Evolutionary conservation across 2,113 vertebrate genomes (phyloP), one percentile per base, ranked within the genome.

Genomic region (Pantherophis guttatus): DNA sequence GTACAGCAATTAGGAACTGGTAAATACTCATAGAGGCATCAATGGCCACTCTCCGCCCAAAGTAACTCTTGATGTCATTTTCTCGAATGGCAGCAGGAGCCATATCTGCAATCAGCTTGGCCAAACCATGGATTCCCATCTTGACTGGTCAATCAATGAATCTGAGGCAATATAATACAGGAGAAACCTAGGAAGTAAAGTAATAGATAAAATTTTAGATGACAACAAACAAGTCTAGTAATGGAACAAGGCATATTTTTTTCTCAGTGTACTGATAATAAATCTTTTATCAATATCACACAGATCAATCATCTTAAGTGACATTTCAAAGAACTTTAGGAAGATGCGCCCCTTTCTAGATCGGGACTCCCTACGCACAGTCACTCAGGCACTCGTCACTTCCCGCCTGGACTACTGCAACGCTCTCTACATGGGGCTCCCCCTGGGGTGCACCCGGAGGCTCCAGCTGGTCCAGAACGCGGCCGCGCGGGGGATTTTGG

Each of bases 21-120:
- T 99, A 99, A 92, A 99, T 99, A 95, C 99, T 99, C 99, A 99
- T 99, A 89, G 99, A 99, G 13, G 99, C 99, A 29, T 99, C 99
- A 0, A 99, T 98, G 1, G 99, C 99, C 24, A 99, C 99, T 95
- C 99, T 99, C 24, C 99, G 98, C 96, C 99, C 99, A 0, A 99
- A 99, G 95, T 98, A 99, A 91, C 98, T 98, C 97, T 99, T 99
- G 90, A 99, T 99, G 89, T 99, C 99, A 1, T 99, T 98, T 94
- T 99, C 99, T 94, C 98, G 98, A 94, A 99, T 99, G 96, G 99
- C 99, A 0, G 95, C 93, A 0, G 99, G 99, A 11, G 99, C 99
- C 95, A 99, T 98, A 0, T 99, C 99, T 0, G 99, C 99, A 0
- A 99, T 99, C 15, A 99, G 97, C 93, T 99, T 99, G 54, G 99